Percentiles rank a stretch among this genome's conserved stretches.
Conservation (phyloP, 2,797 vertebrate species). For the Siniperca undulata region DNA sequence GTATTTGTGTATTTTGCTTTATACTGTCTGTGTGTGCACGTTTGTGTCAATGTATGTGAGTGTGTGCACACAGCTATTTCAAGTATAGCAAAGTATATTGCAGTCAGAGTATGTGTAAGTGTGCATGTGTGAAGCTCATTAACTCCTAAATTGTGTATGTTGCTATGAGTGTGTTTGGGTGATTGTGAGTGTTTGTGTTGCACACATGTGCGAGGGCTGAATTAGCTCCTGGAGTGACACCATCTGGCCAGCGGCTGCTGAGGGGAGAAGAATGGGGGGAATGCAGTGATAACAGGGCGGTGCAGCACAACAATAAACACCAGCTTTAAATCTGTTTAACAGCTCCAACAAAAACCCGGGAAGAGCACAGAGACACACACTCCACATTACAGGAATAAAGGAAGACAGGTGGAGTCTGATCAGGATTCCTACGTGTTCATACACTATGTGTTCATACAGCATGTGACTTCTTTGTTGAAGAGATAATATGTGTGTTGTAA, state of each 20-base stretch:
- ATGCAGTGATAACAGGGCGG: constrained; percentile 65
- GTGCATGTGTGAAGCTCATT: not conserved
- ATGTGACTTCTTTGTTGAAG: not conserved
- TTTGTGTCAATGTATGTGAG: not conserved
- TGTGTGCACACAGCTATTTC: not conserved
- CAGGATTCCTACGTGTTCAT: constrained; percentile 4
- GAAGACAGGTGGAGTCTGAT: constrained; percentile 10
- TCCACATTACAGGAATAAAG: constrained; percentile 9
- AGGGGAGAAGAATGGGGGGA: constrained; percentile 63
- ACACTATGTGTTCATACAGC: not conserved
- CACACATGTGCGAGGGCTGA: constrained; percentile 66
- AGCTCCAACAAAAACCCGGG: constrained; percentile 52
- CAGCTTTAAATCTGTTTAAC: constrained; percentile 70
- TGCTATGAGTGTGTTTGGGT: constrained; percentile 21
- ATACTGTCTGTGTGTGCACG: not conserved
- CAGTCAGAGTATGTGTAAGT: not conserved
- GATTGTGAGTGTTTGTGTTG: constrained; percentile 37
- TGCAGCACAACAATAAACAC: constrained; percentile 70
- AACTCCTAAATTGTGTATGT: not conserved
- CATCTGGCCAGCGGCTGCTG: constrained; percentile 80
- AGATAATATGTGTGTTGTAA: not conserved
- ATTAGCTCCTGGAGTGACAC: constrained; percentile 80
- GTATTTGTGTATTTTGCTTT: not conserved
- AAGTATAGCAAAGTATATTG: not conserved
- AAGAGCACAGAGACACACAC: constrained; percentile 26